Base-by-base conservation (phyloP, 2,888 invertebrate species). In the Aphodius granarius region DNA sequence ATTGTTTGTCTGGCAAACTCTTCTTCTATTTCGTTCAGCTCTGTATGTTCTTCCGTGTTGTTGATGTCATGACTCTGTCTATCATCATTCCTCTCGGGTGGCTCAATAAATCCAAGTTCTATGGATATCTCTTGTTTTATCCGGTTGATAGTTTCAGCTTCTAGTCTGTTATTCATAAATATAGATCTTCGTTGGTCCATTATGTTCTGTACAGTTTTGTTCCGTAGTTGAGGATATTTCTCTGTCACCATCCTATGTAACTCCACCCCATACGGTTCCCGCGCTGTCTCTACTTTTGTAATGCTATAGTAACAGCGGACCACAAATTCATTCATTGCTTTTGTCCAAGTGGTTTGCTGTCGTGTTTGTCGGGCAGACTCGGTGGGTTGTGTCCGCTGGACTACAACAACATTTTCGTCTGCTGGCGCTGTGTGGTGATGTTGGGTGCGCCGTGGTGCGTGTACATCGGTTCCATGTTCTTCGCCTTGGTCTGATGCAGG, bases 401-500 rank as follows among this genome's bases (percentile, higher is more conserved):
- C 23, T 23, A 5, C 23, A 6, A 23, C 23, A 23, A 23, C 23
- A 23, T 23, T 6, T 6, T 23, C 23, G 5, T 66, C 21, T 63
- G 73, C 21, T n/a, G 62, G 6, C 16, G 15, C 64, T 63, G 73
- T 22, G 6, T n/a, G 64, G 19, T 19, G 5, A 6, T 73, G 20
- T 19, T 73, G 73, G 72, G 72, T 22, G 17, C 71, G 20, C n/a
- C 71, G 5, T 23, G 13, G 9, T 15, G 23, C 6, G 5, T 23
- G 23, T 23, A 6, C 6, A 5, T 23, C 23, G 4, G 4, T 6
- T 23, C 23, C 23, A 23, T 23, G 23, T 65, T 70, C 73, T 9
- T 73, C 66, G 17, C 19, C 73, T 17, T 15, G 68, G 62, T 74
- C 74, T 23, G 9, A 70, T 15, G 74, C 74, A 74, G 70, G 74